Base-by-base conservation (phyloP, 2,797 vertebrate genomes). In the Dipus sagitta region DNA sequence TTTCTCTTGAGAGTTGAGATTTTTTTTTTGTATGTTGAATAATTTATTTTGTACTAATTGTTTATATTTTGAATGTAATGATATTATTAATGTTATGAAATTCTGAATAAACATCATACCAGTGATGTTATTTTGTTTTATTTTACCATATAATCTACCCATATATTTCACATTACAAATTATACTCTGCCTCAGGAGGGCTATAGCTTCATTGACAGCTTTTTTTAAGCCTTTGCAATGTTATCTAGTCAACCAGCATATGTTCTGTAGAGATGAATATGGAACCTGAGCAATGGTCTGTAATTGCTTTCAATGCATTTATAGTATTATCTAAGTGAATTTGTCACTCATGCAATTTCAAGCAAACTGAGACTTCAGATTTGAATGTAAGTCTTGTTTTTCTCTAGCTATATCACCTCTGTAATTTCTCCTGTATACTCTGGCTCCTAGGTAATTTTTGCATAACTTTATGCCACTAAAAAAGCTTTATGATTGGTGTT, bases 101-200 rank as follows among this genome's bases (percentile, higher is more conserved):
- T 47, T 47, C 47, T 47, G 47, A 47, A 47, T 77, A 47, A 76
- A 23, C 85, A 76, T 58, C 42, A 6, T 24, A 32, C 15, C n/a
- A 62, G 12, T 83, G 60, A 17, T 82, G 9, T 47, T 62, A 54
- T 34, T 28, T 79, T 84, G 3, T 42, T 82, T 91, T 64, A 72
- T 91, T 88, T 88, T n/a, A 30, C 47, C 34, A 38, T 1, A 1
- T 23, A 78, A 67, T 64, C 24, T 23, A 70, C 20, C 23, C 26
- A 89, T 95, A 62, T 88, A 10, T 58, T 91, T 91, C 21, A 84
- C 26, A 64, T 68, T 32, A 68, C 24, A 89, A 52, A 34, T 38
- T 10, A 23, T 60, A 10, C 11, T 30, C n/a, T 91, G 62, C 4
- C 21, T 54, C n/a, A 38, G 58, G 21, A 64, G 38, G 21, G 8